phyloP scores from a whole-genome alignment of 2,888 invertebrate genomes.

The Hirtodrosophila duncani region DNA sequence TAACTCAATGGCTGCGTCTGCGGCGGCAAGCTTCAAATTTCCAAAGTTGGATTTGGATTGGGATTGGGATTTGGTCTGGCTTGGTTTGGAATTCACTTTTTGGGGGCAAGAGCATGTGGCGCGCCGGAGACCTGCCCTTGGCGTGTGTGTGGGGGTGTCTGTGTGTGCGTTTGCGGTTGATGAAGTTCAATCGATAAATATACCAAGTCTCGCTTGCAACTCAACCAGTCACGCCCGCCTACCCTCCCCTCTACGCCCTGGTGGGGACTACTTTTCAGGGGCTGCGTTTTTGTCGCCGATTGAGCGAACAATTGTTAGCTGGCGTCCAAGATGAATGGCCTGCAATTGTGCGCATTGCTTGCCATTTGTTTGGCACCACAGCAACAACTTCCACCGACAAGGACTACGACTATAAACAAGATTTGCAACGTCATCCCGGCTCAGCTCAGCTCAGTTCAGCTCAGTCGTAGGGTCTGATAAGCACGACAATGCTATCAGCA shows the following conservation, averaged over 20 bases:
- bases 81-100: no score
- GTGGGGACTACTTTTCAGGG: slow-evolving; percentile 6
- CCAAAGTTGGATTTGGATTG: slow-evolving; percentile 18
- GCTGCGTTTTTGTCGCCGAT: slow-evolving; percentile 57
- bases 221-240: neutral
- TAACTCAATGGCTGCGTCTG: slow-evolving; percentile 62
- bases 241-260: neutral
- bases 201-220: slow-evolving; percentile 13
- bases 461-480: no score
- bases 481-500: no score
- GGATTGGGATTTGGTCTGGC: slow-evolving; percentile 6
- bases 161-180: slow-evolving; percentile 33
- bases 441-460: no score
- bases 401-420: no score
- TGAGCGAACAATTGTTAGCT: slow-evolving; percentile 60
- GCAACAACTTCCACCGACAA: no score
- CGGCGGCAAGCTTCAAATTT: slow-evolving; percentile 34
- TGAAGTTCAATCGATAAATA: slow-evolving; percentile 62
- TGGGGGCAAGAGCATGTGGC: no score
- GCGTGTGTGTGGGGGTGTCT: slow-evolving; percentile 1
- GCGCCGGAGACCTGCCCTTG: slow-evolving; percentile 3
- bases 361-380: slow-evolving; percentile 56
- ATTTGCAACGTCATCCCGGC: no score
- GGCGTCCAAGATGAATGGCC: slow-evolving; percentile 59
- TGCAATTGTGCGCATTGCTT: slow-evolving; percentile 64